Evolutionary conservation across 2,888 invertebrate genomes (phyloP).

Genomic region (Gastrophysa polygoni): DNA sequence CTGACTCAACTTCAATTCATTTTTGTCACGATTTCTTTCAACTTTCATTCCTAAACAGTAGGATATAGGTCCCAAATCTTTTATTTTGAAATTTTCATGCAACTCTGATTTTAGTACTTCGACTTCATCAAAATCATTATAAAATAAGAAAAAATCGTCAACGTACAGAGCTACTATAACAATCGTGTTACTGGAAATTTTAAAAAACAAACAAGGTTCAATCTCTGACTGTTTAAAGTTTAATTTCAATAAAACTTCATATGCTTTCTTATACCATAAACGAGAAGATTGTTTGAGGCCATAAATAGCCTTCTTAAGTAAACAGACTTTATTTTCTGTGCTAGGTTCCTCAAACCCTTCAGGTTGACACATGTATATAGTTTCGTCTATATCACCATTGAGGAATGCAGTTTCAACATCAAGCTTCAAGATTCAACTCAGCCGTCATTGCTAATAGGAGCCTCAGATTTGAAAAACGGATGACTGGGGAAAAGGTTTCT

Average conservation of each 20-base stretch:
- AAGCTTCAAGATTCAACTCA: constrained; percentile 36
- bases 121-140: constrained; percentile 15
- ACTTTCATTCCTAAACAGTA: constrained; percentile 23
- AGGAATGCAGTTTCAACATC: constrained; percentile 29
- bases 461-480: too few relatives aligned
- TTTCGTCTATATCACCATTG: constrained; percentile 36
- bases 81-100: neutral
- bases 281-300: constrained; percentile 24
- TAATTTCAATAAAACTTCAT: constrained; percentile 17
- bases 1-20: constrained; percentile 23
- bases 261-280: constrained; percentile 34
- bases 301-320: neutral
- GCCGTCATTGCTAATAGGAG: neutral
- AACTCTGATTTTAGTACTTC: constrained; percentile 9
- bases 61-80: constrained; percentile 18
- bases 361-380: constrained; percentile 19
- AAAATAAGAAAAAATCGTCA: constrained; percentile 23
- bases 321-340: too few relatives aligned
- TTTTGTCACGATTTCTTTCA: constrained; percentile 16
- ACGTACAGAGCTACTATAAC: constrained; percentile 21
- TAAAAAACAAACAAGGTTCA: constrained; percentile 25
- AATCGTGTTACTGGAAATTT: constrained; percentile 10
- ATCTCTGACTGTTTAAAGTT: constrained; percentile 17
- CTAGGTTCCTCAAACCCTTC: too few relatives aligned
- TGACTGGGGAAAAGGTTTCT: too few relatives aligned